phyloP scores from a whole-genome alignment of 2,888 invertebrate species.

The Drosophila nr. fundita region DNA sequence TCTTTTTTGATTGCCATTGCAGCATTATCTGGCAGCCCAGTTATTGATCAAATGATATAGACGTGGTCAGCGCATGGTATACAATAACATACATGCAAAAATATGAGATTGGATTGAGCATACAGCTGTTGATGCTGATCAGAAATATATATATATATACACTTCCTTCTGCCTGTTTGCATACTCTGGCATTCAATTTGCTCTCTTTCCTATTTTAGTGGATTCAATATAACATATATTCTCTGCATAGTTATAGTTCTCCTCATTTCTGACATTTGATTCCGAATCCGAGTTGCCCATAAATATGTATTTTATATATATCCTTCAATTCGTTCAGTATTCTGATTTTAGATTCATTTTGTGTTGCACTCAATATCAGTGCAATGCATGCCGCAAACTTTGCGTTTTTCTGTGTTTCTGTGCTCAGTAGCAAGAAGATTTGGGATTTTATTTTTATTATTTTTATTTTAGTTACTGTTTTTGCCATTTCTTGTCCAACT shows the following conservation, averaged over 20 bases:
- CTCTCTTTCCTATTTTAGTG: background rate
- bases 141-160: background rate
- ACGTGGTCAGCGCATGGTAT: background rate
- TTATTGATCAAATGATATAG: background rate
- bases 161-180: background rate
- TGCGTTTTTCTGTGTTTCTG: conserved; percentile 20
- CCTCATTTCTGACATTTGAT: background rate
- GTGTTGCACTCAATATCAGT: background rate
- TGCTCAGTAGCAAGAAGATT: conserved; percentile 12
- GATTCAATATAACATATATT: background rate
- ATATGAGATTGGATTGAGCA: background rate
- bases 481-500: conserved; percentile 53
- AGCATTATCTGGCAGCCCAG: background rate
- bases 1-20: background rate
- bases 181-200: background rate
- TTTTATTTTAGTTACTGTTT: conserved; percentile 21
- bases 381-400: conserved; percentile 35
- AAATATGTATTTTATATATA: background rate
- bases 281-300: background rate
- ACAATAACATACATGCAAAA: background rate
- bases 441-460: conserved; percentile 30
- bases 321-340: background rate
- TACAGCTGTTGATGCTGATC: background rate
- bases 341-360: background rate
- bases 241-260: background rate